Conservation (phyloP, 2,113 vertebrate genomes). For the Origma solitaria region DNA sequence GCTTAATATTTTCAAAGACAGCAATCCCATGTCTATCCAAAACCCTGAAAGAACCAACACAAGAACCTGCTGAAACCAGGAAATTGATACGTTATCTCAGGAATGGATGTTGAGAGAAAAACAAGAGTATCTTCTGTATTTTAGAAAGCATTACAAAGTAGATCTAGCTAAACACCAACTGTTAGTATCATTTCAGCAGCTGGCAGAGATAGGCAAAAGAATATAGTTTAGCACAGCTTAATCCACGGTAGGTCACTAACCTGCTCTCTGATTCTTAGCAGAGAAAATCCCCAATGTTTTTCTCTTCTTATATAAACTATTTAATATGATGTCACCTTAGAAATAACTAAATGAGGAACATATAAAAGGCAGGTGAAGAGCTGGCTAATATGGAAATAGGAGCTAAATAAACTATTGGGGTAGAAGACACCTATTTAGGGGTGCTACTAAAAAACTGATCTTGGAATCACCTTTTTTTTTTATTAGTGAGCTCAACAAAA, state of each 20-base stretch:
- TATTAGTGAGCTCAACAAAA: background rate
- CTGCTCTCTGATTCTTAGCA: background rate
- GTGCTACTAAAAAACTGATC: background rate
- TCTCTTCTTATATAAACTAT: background rate
- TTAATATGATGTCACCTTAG: background rate
- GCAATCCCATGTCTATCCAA: background rate
- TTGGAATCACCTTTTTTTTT: background rate
- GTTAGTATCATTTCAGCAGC: background rate
- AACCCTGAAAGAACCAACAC: background rate
- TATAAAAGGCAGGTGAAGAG: background rate
- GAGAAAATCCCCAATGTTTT: background rate
- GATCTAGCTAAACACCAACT: background rate
- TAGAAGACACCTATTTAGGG: background rate
- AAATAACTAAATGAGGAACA: background rate
- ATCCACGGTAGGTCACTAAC: background rate
- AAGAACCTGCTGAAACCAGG: background rate
- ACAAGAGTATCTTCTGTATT: background rate
- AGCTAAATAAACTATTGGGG: background rate
- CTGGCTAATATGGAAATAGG: background rate
- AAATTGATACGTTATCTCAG: background rate
- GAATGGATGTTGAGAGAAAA: background rate
- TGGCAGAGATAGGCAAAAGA: background rate
- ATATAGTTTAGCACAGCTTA: background rate
- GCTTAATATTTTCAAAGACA: background rate
- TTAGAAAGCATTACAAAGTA: background rate